Evolutionary conservation across 2,797 vertebrate genomes (phyloP).

Genomic region (Tokudaia tokunoshimensis): DNA sequence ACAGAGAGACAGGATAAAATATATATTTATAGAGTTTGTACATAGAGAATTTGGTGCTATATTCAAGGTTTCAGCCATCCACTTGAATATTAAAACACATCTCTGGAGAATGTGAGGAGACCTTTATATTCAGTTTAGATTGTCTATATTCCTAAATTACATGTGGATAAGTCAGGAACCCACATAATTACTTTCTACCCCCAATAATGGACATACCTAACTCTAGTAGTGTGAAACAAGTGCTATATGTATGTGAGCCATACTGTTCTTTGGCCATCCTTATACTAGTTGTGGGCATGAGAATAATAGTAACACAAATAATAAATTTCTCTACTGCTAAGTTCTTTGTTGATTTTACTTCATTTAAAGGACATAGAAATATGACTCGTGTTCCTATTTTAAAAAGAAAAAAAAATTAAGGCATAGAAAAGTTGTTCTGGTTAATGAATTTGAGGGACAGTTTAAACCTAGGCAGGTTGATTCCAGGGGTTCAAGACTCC

Average conservation of each 20-base stretch:
- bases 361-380: not conserved
- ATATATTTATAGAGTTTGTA: not conserved
- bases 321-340: not conserved
- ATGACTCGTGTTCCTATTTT: constrained; percentile 1
- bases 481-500: not conserved
- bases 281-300: not conserved
- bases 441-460: not conserved
- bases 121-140: not conserved
- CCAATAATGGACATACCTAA: not conserved
- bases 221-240: not conserved
- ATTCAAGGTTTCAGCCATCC: not conserved
- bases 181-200: not conserved
- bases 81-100: not conserved
- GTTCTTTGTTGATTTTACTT: not conserved
- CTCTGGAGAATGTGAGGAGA: not conserved
- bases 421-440: not conserved
- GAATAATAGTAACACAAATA: not conserved
- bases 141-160: not conserved
- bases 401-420: not conserved
- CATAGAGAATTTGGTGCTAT: not conserved
- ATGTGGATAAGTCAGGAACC: not conserved
- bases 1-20: not conserved
- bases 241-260: not conserved
- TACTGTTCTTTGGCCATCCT: not conserved
- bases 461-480: not conserved